phyloP scores from a whole-genome alignment of 2,113 vertebrate species.

The Dromaius novaehollandiae region DNA sequence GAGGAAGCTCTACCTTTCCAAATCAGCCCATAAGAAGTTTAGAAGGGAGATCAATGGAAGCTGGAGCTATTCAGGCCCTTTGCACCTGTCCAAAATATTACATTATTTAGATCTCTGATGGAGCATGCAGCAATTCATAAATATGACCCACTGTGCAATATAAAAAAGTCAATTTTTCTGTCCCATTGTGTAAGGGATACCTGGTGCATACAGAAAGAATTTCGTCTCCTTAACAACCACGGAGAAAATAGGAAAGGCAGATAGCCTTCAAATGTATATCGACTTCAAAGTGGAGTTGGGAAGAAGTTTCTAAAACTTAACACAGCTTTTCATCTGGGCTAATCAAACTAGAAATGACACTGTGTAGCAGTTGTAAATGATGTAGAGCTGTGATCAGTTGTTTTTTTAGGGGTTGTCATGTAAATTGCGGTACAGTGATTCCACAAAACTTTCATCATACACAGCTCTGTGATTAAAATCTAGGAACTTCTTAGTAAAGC shows the following conservation, averaged over 20 bases:
- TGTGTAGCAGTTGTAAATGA: not conserved
- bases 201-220: slow-evolving; percentile 3
- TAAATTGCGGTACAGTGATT: not conserved
- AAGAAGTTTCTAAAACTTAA: slow-evolving; percentile 37
- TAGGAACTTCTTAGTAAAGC: not conserved
- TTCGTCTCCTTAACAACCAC: slow-evolving; percentile 10
- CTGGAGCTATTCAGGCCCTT: not conserved
- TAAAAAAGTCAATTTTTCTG: slow-evolving; percentile 37
- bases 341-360: not conserved
- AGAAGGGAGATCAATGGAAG: not conserved
- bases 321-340: not conserved
- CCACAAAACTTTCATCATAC: not conserved
- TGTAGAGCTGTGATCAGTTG: not conserved
- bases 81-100: not conserved
- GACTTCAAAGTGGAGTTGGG: slow-evolving; percentile 2
- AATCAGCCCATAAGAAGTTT: not conserved
- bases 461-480: not conserved
- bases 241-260: slow-evolving; percentile 39
- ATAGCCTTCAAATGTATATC: slow-evolving; percentile 2
- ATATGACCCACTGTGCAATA: slow-evolving; percentile 25
- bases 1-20: not conserved
- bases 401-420: not conserved
- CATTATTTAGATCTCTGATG: slow-evolving; percentile 21
- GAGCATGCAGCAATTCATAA: slow-evolving; percentile 37
- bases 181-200: slow-evolving; percentile 21